phyloP scores from a whole-genome alignment of 2,797 vertebrate species.

The Phoebastria nigripes region DNA sequence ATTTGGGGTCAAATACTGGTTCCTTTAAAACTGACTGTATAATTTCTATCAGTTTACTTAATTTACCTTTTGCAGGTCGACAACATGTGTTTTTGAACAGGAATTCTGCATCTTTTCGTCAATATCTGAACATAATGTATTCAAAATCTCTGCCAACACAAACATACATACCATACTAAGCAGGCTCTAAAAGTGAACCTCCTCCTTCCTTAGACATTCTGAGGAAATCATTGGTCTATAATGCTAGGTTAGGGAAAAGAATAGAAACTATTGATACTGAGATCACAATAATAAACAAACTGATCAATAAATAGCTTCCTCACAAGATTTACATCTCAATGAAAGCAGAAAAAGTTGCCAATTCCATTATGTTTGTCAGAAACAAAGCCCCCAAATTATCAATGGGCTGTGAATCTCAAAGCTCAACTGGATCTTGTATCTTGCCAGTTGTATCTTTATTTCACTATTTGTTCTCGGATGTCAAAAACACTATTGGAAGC shows the following conservation, averaged over 20 bases:
- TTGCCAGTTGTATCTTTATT: slow-evolving; percentile 21
- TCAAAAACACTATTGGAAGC: slow-evolving; percentile 60
- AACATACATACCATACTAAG: neutral
- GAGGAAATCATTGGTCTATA: neutral
- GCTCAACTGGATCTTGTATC: neutral
- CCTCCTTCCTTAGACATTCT: neutral
- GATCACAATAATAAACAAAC: neutral
- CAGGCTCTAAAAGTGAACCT: neutral
- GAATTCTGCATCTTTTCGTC: neutral
- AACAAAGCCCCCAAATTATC: neutral
- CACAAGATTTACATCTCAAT: neutral
- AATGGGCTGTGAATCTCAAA: neutral
- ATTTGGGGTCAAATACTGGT: neutral
- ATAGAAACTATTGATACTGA: neutral
- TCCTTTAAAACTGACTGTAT: neutral
- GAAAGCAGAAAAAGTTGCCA: neutral
- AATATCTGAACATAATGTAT: neutral
- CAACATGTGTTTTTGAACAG: neutral
- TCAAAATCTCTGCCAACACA: neutral
- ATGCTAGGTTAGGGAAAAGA: neutral
- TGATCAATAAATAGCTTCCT: neutral
- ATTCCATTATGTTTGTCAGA: neutral
- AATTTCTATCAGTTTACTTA: neutral
- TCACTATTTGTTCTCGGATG: slow-evolving; percentile 47
- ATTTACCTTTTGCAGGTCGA: neutral